These are phyloP conservation scores for Acrossocheilus fasciatus DNA, from an alignment of 2,797 vertebrate genomes.

Conservation along the genomic window DNA sequence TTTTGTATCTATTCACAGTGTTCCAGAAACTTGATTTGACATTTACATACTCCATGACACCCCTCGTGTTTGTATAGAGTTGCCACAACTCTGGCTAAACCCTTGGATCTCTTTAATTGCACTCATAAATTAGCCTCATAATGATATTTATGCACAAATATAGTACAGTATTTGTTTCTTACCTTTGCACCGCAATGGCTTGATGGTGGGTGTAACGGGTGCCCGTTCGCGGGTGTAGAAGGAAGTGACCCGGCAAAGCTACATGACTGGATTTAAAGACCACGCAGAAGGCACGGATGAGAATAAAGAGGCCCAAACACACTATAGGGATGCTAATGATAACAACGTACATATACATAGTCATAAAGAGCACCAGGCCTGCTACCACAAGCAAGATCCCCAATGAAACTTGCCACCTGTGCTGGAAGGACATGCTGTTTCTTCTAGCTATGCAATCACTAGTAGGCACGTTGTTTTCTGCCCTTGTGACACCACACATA, in stretches of 20 bases:
- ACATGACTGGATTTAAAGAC: constrained; percentile 67
- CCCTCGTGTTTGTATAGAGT: neutral
- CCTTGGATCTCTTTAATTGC: neutral
- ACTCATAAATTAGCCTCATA: neutral
- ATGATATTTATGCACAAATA: neutral
- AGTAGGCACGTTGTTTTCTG: constrained; percentile 38
- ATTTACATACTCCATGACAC: neutral
- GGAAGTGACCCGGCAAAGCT: constrained; percentile 79
- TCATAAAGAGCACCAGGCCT: constrained; percentile 64
- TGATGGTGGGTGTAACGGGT: constrained; percentile 81
- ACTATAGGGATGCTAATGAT: constrained; percentile 71
- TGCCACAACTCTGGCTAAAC: neutral
- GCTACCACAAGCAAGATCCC: constrained; percentile 72
- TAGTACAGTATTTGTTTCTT: constrained; percentile 27
- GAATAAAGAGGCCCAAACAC: constrained; percentile 71
- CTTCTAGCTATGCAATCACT: constrained; percentile 32
- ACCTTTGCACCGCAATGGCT: constrained; percentile 82
- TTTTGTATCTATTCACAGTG: neutral
- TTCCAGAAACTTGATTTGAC: neutral
- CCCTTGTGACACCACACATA: constrained; percentile 26
- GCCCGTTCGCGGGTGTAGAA: constrained; percentile 81
- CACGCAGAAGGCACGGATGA: constrained; percentile 63
- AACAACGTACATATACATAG: constrained; percentile 65
- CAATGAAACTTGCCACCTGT: constrained; percentile 70
- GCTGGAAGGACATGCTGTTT: constrained; percentile 68